Evolutionary conservation across 1,140 invertebrate genomes (phyloP).

Genomic region (Patella vulgata): DNA sequence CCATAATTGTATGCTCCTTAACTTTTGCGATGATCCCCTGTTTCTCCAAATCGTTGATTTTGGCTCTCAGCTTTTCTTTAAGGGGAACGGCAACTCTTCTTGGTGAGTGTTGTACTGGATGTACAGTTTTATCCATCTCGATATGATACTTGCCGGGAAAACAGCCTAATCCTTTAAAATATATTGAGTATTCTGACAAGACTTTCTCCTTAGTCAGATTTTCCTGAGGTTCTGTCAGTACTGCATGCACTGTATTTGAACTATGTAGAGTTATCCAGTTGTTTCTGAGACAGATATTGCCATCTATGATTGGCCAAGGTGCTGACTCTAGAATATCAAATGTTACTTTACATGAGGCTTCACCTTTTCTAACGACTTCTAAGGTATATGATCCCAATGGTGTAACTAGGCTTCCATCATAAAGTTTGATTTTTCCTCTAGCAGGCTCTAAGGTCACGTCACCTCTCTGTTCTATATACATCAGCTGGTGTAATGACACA

Average conservation of each 20-base stretch:
- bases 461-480: conserved; percentile 21
- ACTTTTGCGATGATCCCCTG: too few relatives aligned
- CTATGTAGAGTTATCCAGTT: too few relatives aligned
- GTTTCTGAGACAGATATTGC: too few relatives aligned
- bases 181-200: conserved; percentile 19
- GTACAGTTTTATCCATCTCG: conserved; percentile 7
- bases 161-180: conserved; percentile 21
- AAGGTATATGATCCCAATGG: background rate
- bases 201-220: too few relatives aligned
- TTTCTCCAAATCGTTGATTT: too few relatives aligned
- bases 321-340: background rate
- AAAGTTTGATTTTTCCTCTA: too few relatives aligned
- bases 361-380: background rate
- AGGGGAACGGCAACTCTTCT: too few relatives aligned
- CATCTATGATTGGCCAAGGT: too few relatives aligned
- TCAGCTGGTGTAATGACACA: conserved; percentile 37
- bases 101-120: conserved; percentile 21
- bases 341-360: background rate
- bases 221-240: too few relatives aligned
- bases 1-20: conserved; percentile 32
- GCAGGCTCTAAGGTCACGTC: conserved; percentile 1
- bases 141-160: conserved; percentile 24
- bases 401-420: background rate
- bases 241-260: too few relatives aligned
- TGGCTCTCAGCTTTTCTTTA: too few relatives aligned